Evolutionary conservation across 1,140 invertebrate genomes (phyloP).

Genomic region (Dermatophagoides farinae): DNA sequence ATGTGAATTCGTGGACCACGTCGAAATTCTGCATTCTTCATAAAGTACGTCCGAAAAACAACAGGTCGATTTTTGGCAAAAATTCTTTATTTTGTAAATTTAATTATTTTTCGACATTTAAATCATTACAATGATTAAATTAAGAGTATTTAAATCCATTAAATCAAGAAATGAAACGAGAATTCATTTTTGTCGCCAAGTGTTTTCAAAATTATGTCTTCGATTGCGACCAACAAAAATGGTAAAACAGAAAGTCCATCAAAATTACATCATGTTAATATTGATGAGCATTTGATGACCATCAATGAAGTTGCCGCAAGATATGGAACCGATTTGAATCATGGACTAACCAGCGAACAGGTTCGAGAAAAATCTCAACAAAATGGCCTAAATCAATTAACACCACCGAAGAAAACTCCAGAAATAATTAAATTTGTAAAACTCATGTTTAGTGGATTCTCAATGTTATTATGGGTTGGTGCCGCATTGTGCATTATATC

Average conservation of each 20-base stretch:
- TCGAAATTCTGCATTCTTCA: too few relatives aligned
- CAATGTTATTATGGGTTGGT: constrained; percentile 51
- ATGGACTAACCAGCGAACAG: constrained; percentile 38
- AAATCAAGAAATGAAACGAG: neutral
- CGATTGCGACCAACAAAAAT: too few relatives aligned
- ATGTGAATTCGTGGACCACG: too few relatives aligned
- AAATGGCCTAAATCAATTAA: constrained; percentile 49
- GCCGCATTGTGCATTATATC: constrained; percentile 46
- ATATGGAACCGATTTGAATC: constrained; percentile 83
- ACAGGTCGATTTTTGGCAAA: too few relatives aligned
- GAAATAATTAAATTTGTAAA: constrained; percentile 42
- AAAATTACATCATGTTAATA: constrained; percentile 29
- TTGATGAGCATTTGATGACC: constrained; percentile 92
- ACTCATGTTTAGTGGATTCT: constrained; percentile 48
- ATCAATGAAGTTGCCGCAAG: constrained; percentile 86
- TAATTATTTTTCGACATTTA: neutral
- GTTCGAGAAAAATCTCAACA: constrained; percentile 32
- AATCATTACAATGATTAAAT: neutral
- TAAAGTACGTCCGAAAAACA: too few relatives aligned
- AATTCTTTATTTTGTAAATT: too few relatives aligned
- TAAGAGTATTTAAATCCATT: neutral
- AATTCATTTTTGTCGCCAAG: too few relatives aligned
- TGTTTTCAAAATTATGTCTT: too few relatives aligned
- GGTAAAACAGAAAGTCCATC: too few relatives aligned
- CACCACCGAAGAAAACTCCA: constrained; percentile 36